Base-by-base conservation (phyloP, 2,888 invertebrate genomes). In the Geophilus truncorum region DNA sequence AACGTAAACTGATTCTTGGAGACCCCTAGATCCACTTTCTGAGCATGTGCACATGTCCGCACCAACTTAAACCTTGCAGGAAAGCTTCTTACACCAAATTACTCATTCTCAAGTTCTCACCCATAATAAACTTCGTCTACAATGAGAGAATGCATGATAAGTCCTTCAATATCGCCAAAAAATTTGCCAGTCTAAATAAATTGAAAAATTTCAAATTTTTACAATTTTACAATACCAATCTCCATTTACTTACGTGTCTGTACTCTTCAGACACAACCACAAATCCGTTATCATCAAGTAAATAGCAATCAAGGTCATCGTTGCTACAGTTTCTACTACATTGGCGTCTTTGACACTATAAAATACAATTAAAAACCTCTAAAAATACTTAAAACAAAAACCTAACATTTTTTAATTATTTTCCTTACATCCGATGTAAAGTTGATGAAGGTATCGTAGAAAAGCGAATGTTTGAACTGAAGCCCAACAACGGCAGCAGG, bases 231-330 rank as follows among this genome's bases (percentile, higher is more conserved):
- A 18, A 23, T 3, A 6, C 25, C 57, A 23, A 57, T 2, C 12
- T 21, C 21, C 21, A 5, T 57, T 23, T 30, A 83, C 84, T 84
- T 83, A 85, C 86, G 85, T 96, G 94, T 62, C 93, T 91, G 36
- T 91, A 90, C 83, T 93, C 93, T 87, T 96, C 95, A 0, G 96
- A 96, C 51, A 96, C 91, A 80, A 97, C 93, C 79, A 97, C 93
- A 87, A 96, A 97, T 15, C 97, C 97, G 86, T 95, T 96, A 88
- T 97, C 96, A 86, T 97, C 97, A 81, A 97, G 89, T 40, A 97
- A 92, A 86, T 96, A 97, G 87, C 97, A 97, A 86, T 96, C 95
- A 30, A 96, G 88, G 84, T 94, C 94, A 57, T 82, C 82, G 80
- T 82, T 80, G n/a, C 80, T 80, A 34, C 80, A 80, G 76, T 80